phyloP scores from a whole-genome alignment of 2,888 invertebrate genomes.

The Frankliniella intonsa region DNA sequence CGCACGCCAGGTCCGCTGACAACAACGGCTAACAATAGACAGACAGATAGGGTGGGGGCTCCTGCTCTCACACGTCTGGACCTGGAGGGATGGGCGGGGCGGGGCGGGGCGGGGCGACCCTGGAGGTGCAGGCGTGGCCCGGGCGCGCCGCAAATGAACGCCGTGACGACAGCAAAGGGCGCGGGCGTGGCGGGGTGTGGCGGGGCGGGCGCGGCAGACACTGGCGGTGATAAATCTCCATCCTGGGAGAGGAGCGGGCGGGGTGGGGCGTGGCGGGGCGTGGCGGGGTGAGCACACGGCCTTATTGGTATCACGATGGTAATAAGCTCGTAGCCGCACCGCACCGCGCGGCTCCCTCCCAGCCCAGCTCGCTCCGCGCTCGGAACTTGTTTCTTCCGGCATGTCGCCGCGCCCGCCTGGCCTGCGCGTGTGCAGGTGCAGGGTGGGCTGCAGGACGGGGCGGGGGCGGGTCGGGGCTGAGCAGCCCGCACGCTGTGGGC shows the following conservation, averaged over 20 bases:
- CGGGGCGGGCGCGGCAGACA: neutral
- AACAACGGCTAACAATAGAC: neutral
- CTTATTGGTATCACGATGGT: neutral
- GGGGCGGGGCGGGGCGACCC: no score
- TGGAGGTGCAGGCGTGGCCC: neutral
- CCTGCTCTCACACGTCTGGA: no score
- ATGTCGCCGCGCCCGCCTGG: no score
- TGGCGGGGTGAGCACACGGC: neutral
- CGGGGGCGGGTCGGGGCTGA: no score
- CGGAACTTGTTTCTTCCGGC: neutral
- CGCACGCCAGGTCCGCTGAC: neutral
- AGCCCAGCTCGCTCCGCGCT: neutral
- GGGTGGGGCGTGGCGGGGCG: neutral
- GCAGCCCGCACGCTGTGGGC: no score
- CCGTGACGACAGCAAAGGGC: neutral
- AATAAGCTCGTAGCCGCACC: neutral
- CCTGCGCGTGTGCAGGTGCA: no score
- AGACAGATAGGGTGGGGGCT: no score
- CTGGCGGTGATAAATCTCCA: neutral
- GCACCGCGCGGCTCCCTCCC: neutral
- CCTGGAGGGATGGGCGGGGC: no score
- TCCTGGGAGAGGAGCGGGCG: neutral
- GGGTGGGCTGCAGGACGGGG: no score
- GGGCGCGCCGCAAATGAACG: neutral
- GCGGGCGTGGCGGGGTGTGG: neutral